phyloP scores from a whole-genome alignment of 2,797 vertebrate species.

The Poecilia picta region DNA sequence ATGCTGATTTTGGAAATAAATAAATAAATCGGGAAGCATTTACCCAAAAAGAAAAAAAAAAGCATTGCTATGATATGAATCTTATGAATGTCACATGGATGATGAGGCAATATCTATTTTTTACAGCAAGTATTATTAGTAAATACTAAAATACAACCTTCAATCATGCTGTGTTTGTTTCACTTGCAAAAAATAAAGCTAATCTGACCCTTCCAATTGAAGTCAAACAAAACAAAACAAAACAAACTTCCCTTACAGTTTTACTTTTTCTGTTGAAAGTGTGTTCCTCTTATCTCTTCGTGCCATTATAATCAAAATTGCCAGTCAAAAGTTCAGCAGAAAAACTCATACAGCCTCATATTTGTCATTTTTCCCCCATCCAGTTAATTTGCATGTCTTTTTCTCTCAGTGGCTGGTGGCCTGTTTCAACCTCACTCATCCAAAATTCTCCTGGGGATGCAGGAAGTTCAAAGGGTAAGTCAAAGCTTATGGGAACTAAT shows the following conservation, averaged over 20 bases:
- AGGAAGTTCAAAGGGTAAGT: slow-evolving; percentile 68
- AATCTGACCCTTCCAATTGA: background rate
- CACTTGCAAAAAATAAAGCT: background rate
- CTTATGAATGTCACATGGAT: background rate
- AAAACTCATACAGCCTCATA: background rate
- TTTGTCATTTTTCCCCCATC: background rate
- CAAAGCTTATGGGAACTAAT: slow-evolving; percentile 80
- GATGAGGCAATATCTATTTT: background rate
- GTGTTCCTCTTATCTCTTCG: background rate
- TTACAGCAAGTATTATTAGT: slow-evolving; percentile 6
- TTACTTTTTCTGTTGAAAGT: background rate
- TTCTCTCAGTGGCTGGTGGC: slow-evolving; percentile 34
- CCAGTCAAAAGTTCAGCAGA: slow-evolving; percentile 6
- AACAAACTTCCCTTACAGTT: background rate
- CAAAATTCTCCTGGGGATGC: slow-evolving; percentile 58
- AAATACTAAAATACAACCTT: slow-evolving; percentile 1
- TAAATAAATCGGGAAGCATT: background rate
- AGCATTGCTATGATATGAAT: background rate
- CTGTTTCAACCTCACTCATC: slow-evolving; percentile 39
- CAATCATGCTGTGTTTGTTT: background rate
- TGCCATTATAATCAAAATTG: background rate
- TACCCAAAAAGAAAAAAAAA: background rate
- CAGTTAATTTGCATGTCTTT: slow-evolving; percentile 43
- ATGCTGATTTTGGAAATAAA: background rate
- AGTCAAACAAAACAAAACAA: background rate